Percentiles rank a stretch among this genome's conserved stretches.
Evolutionary conservation across 2,797 vertebrate species (phyloP).

Genomic region (Amblyraja radiata): DNA sequence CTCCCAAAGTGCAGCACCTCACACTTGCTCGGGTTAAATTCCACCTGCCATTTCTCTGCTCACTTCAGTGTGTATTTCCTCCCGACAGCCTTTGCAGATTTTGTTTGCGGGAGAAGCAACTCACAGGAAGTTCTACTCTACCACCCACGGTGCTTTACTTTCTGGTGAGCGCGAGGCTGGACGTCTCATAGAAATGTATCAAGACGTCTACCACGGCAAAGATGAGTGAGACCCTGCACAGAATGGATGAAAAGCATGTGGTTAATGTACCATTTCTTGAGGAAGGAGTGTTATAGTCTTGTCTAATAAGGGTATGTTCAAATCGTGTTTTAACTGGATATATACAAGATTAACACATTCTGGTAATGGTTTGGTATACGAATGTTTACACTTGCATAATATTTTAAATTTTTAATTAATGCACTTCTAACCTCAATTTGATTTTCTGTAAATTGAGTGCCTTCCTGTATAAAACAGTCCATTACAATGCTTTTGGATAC

Average conservation of each 20-base stretch:
- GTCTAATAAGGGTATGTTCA: slow-evolving; percentile 48
- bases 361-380: not conserved
- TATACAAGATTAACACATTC: not conserved
- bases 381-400: slow-evolving; percentile 1
- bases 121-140: slow-evolving; percentile 98
- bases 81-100: slow-evolving; percentile 82
- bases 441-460: slow-evolving; percentile 22
- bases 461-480: not conserved
- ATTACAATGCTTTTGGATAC: not conserved
- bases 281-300: slow-evolving; percentile 61
- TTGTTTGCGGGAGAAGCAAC: slow-evolving; percentile 97
- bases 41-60: no score
- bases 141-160: slow-evolving; percentile 97
- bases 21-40: no score
- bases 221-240: slow-evolving; percentile 62
- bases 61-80: not conserved
- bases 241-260: slow-evolving; percentile 45
- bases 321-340: slow-evolving; percentile 1
- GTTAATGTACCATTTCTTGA: slow-evolving; percentile 52
- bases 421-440: slow-evolving; percentile 22
- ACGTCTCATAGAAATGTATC: slow-evolving; percentile 87
- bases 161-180: slow-evolving; percentile 94
- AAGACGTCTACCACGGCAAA: slow-evolving; percentile 75
- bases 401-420: slow-evolving; percentile 10
- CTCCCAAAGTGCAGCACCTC: no score